These are phyloP conservation scores for Noctua janthe DNA, from an alignment of 2,888 invertebrate genomes.

Conservation along the genomic window DNA sequence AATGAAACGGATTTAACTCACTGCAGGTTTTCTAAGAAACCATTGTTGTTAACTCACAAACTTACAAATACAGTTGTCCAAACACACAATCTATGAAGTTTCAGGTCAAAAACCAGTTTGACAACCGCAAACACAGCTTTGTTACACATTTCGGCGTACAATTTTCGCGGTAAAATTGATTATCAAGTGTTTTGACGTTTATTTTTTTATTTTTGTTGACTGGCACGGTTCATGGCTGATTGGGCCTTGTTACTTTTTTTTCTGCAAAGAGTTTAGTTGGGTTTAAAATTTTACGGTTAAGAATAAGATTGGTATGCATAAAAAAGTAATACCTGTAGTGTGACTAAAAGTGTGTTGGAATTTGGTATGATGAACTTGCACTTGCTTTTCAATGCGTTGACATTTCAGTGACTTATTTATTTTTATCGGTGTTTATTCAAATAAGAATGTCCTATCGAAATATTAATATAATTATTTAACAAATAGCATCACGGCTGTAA, in stretches of 20 bases:
- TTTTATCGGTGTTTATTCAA: neutral
- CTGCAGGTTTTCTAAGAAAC: slow-evolving; percentile 78
- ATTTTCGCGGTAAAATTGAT: slow-evolving; percentile 85
- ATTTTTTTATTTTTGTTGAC: slow-evolving; percentile 61
- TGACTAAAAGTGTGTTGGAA: slow-evolving; percentile 26
- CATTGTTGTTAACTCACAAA: slow-evolving; percentile 67
- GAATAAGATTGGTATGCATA: slow-evolving; percentile 20
- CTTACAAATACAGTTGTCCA: slow-evolving; percentile 57
- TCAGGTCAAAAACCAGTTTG: slow-evolving; percentile 23
- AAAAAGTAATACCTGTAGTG: slow-evolving; percentile 37
- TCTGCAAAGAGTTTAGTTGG: slow-evolving; percentile 42
- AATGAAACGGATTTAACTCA: slow-evolving; percentile 81
- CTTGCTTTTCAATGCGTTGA: slow-evolving; percentile 7
- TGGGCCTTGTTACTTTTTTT: slow-evolving; percentile 63
- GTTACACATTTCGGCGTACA: slow-evolving; percentile 69
- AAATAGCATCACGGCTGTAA: neutral
- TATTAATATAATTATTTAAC: neutral
- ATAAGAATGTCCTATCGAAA: neutral
- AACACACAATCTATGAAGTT: slow-evolving; percentile 13
- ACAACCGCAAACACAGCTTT: slow-evolving; percentile 58
- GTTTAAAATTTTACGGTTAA: slow-evolving; percentile 53
- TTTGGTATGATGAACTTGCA: slow-evolving; percentile 19
- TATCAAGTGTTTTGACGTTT: slow-evolving; percentile 77
- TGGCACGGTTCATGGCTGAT: slow-evolving; percentile 63
- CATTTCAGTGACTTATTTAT: neutral